A percentile compares a stretch with the other conserved stretches of the same genome.
phyloP scores from a whole-genome alignment of 92 coral and sea anemone species.

The Parazoanthus atlanticus region DNA sequence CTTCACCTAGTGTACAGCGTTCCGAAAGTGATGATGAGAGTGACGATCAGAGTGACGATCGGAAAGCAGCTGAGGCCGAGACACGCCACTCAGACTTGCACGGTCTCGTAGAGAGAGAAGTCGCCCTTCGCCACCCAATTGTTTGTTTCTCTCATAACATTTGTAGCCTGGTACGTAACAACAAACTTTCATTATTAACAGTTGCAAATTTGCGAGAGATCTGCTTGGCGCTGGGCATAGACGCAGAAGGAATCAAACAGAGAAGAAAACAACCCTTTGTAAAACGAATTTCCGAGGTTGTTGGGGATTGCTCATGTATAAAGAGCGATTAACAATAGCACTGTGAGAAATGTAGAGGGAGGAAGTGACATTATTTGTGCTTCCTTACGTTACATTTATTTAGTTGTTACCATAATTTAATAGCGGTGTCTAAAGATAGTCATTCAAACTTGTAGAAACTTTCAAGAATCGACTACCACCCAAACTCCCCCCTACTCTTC shows the following conservation, averaged over 20 bases:
- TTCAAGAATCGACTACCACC: too few relatives aligned
- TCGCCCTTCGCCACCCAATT: conserved; percentile 45
- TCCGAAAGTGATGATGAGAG: too few relatives aligned
- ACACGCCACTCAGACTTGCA: conserved; percentile 22
- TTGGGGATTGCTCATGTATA: conserved; percentile 12
- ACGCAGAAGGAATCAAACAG: conserved; percentile 28
- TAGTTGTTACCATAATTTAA: too few relatives aligned
- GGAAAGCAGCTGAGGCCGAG: conserved; percentile 29
- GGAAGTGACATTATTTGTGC: too few relatives aligned
- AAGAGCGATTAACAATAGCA: too few relatives aligned
- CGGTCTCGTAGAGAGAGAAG: conserved; percentile 13
- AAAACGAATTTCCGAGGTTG: conserved; percentile 26
- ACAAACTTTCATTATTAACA: conserved; percentile 28
- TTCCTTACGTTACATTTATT: too few relatives aligned
- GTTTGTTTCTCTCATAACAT: conserved; percentile 40
- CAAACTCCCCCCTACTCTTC: too few relatives aligned
- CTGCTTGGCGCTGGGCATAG: conserved; percentile 38
- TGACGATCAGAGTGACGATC: not conserved
- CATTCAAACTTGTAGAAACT: too few relatives aligned
- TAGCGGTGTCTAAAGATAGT: too few relatives aligned
- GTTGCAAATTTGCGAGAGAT: conserved; percentile 5
- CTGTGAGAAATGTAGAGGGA: too few relatives aligned
- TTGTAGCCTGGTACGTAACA: conserved; percentile 32
- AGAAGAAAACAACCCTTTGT: conserved; percentile 48
- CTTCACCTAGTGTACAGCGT: too few relatives aligned